These are phyloP conservation scores for Lathronympha strigana DNA, from an alignment of 2,888 invertebrate species.

Conservation along the genomic window DNA sequence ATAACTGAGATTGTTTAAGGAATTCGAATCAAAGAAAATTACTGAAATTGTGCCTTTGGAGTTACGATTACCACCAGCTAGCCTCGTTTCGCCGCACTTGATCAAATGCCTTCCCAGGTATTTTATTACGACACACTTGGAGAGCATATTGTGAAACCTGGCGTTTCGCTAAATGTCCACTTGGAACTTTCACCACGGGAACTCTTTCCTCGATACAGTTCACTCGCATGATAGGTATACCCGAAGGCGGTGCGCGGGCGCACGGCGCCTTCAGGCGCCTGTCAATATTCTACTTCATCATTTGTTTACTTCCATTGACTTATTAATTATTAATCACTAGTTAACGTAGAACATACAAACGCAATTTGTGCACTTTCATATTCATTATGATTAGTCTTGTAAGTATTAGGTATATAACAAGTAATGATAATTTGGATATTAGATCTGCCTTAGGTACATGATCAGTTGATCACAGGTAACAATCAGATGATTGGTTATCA, in stretches of 20 bases:
- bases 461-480: no score
- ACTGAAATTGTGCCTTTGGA: constrained; percentile 43
- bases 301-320: constrained; percentile 12
- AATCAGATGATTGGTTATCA: no score
- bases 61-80: constrained; percentile 42
- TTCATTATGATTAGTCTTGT: neutral
- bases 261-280: constrained; percentile 11
- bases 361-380: neutral
- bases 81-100: constrained; percentile 53
- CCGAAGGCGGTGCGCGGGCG: constrained; percentile 36
- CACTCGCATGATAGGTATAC: constrained; percentile 23
- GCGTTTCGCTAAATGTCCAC: constrained; percentile 55
- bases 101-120: constrained; percentile 59
- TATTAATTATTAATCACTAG: constrained; percentile 18
- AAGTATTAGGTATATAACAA: no score
- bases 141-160: constrained; percentile 58
- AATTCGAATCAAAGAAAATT: constrained; percentile 44
- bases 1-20: constrained; percentile 36
- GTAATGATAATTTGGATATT: no score
- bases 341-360: neutral
- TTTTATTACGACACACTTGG: constrained; percentile 58
- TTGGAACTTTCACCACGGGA: constrained; percentile 55
- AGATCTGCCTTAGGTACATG: no score
- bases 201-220: constrained; percentile 47
- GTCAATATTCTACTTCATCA: constrained; percentile 25